phyloP scores from a whole-genome alignment of 2,113 vertebrate genomes.

The Centropristis striata region DNA sequence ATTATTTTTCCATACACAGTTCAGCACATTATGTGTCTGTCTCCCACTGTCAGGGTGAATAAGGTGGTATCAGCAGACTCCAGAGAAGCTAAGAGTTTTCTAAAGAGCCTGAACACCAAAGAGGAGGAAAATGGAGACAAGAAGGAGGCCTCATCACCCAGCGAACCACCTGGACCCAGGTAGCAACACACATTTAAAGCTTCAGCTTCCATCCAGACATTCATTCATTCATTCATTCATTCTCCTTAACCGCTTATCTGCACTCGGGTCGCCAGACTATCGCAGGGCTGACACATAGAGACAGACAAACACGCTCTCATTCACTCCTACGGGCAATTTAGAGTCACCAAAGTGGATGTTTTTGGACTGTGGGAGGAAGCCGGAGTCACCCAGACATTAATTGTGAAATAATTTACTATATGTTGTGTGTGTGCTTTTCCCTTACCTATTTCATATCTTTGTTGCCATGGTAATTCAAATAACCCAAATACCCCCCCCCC shows the following conservation, averaged over 20 bases:
- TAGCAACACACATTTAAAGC: constrained; percentile 36
- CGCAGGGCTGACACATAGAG: no score
- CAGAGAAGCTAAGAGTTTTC: constrained; percentile 91
- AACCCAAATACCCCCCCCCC: no score
- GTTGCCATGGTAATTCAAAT: constrained; percentile 43
- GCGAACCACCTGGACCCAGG: constrained; percentile 76
- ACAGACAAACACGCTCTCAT: no score
- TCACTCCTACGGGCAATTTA: no score
- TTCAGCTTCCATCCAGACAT: neutral
- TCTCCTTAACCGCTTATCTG: no score
- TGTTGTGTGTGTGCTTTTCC: constrained; percentile 8
- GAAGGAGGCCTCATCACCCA: neutral
- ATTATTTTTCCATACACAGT: neutral
- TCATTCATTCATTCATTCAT: no score
- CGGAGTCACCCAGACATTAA: no score
- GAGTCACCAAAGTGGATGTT: no score
- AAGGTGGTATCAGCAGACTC: constrained; percentile 94
- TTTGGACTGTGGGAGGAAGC: no score
- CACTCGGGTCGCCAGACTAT: no score
- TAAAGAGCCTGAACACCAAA: constrained; percentile 84
- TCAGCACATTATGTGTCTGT: neutral
- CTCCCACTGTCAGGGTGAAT: constrained; percentile 87
- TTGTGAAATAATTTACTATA: no score
- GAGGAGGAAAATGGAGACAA: constrained; percentile 18
- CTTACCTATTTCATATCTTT: constrained; percentile 4